phyloP scores from a whole-genome alignment of 2,113 vertebrate genomes.

The Salminus brasiliensis region DNA sequence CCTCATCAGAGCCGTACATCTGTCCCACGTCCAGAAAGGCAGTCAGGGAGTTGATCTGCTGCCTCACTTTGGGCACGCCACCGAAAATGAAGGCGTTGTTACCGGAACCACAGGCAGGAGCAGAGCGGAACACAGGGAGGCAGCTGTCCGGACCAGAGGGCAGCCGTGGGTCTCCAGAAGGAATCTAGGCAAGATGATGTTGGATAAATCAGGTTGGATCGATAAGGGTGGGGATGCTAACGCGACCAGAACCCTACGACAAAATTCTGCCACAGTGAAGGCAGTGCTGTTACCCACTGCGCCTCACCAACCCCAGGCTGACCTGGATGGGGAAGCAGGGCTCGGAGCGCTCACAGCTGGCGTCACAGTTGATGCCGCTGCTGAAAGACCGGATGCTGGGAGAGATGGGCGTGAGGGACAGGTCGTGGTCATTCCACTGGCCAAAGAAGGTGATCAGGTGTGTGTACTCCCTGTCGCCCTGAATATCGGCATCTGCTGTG shows the following conservation, averaged over 20 bases:
- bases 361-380: constrained; percentile 74
- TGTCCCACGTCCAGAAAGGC: constrained; percentile 74
- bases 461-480: constrained; percentile 70
- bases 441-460: constrained; percentile 87
- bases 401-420: constrained; percentile 80
- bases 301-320: no score
- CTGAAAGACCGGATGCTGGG: constrained; percentile 79
- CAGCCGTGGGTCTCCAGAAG: constrained; percentile 76
- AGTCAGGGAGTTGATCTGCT: constrained; percentile 78
- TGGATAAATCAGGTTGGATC: background rate
- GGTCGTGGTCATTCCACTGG: constrained; percentile 88
- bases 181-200: constrained; percentile 76
- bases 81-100: constrained; percentile 70
- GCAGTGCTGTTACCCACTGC: no score
- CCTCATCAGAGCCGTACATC: constrained; percentile 73
- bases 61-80: constrained; percentile 58
- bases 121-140: constrained; percentile 83
- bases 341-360: constrained; percentile 75
- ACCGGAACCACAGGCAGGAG: constrained; percentile 70
- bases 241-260: no score
- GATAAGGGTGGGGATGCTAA: no score
- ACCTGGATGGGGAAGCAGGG: constrained; percentile 91
- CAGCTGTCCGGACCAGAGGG: constrained; percentile 71
- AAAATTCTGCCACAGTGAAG: no score
- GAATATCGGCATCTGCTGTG: constrained; percentile 73